Evolutionary conservation across 2,797 vertebrate species (phyloP).

Genomic region (Alosa sapidissima): DNA sequence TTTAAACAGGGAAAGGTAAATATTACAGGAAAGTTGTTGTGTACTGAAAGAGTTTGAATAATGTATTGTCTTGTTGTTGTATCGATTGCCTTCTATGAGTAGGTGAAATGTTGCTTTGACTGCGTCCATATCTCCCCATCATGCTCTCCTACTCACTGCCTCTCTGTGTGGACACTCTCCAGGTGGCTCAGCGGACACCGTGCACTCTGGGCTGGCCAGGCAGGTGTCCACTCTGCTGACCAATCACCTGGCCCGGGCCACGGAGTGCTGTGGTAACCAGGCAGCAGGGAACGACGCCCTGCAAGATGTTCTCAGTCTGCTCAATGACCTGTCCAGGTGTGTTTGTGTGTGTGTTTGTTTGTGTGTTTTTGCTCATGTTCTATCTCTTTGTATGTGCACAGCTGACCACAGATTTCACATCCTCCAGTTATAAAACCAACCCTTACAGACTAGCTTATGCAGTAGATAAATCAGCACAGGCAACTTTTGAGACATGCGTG

Average conservation of each 20-base stretch:
- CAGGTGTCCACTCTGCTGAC: slow-evolving; percentile 97
- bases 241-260: slow-evolving; percentile 95
- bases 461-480: too few species aligned
- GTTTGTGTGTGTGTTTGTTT: neutral
- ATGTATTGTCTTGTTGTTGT: neutral
- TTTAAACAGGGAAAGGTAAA: neutral
- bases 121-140: neutral
- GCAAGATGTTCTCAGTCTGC: slow-evolving; percentile 95
- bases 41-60: neutral
- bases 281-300: slow-evolving; percentile 96
- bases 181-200: slow-evolving; percentile 96
- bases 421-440: too few species aligned
- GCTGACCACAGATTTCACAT: too few species aligned
- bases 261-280: slow-evolving; percentile 96
- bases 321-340: slow-evolving; percentile 96
- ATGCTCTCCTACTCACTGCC: neutral
- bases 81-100: neutral
- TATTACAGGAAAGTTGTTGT: neutral
- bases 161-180: slow-evolving; percentile 6
- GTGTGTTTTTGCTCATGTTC: neutral
- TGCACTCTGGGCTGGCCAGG: slow-evolving; percentile 94
- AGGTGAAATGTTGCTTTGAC: neutral
- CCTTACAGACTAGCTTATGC: too few species aligned
- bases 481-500: too few species aligned
- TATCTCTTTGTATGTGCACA: too few species aligned